phyloP scores from a whole-genome alignment of 2,797 vertebrate species.

The Anas acuta region DNA sequence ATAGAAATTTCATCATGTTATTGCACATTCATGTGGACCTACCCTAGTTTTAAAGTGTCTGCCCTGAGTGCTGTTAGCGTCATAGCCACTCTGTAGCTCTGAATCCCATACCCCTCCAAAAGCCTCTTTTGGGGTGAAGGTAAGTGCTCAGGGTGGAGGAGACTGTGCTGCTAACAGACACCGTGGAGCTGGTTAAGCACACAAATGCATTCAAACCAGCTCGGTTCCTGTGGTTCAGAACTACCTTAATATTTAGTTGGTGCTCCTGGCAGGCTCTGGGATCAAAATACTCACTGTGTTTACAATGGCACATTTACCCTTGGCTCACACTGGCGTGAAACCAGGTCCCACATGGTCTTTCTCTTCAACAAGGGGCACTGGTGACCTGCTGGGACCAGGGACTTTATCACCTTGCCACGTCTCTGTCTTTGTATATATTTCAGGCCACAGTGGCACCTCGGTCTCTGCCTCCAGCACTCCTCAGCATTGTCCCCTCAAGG shows the following conservation, averaged over 20 bases:
- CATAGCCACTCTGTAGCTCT: fast-evolving
- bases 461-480: not conserved
- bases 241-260: not conserved
- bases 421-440: not conserved
- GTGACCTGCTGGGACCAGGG: not conserved
- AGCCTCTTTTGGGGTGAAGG: not conserved
- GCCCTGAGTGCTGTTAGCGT: not conserved
- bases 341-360: not conserved
- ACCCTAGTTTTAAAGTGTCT: not conserved
- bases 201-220: not conserved
- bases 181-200: not conserved
- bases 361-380: not conserved
- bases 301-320: not conserved
- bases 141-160: not conserved
- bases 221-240: not conserved
- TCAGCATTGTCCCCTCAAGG: not conserved
- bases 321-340: not conserved
- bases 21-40: not conserved
- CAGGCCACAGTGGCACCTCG: not conserved
- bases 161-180: not conserved
- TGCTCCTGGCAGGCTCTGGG: not conserved
- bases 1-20: not conserved
- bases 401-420: not conserved
- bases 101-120: not conserved
- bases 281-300: not conserved